phyloP scores from a whole-genome alignment of 2,888 invertebrate genomes.

The Corbicula japonica region DNA sequence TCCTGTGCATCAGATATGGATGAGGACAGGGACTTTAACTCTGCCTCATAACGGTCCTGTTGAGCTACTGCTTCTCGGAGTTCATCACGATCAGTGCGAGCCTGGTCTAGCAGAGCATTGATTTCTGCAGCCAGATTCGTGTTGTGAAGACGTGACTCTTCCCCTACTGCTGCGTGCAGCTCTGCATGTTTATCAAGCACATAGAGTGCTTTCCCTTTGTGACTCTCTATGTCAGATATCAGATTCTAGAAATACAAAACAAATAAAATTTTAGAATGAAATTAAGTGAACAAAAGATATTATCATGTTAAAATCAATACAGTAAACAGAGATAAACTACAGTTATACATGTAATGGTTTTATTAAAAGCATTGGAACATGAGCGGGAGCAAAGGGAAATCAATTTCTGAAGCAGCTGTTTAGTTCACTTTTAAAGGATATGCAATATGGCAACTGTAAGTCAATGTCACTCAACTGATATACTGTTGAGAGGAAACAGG shows the following conservation, averaged over 20 bases:
- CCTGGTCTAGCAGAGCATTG: conserved; percentile 75
- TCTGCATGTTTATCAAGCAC: conserved; percentile 72
- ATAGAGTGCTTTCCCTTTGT: conserved; percentile 75
- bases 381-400: too few relatives aligned
- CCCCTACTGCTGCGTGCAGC: conserved; percentile 64
- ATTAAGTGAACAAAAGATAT: too few relatives aligned
- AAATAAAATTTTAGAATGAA: background rate
- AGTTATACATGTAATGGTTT: too few relatives aligned
- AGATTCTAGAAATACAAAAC: conserved; percentile 72
- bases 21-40: conserved; percentile 74
- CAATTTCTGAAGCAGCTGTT: too few relatives aligned
- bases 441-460: too few relatives aligned
- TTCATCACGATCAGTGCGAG: conserved; percentile 71
- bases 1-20: conserved; percentile 79
- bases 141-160: conserved; percentile 60
- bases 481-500: too few relatives aligned
- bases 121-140: conserved; percentile 77
- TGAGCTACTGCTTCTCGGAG: conserved; percentile 74
- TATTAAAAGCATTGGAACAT: too few relatives aligned
- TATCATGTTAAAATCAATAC: too few relatives aligned
- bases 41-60: conserved; percentile 79
- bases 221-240: conserved; percentile 77
- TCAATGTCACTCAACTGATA: too few relatives aligned
- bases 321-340: too few relatives aligned
- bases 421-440: too few relatives aligned